phyloP scores from a whole-genome alignment of 2,888 invertebrate species.

The Drosophila kanekoi region DNA sequence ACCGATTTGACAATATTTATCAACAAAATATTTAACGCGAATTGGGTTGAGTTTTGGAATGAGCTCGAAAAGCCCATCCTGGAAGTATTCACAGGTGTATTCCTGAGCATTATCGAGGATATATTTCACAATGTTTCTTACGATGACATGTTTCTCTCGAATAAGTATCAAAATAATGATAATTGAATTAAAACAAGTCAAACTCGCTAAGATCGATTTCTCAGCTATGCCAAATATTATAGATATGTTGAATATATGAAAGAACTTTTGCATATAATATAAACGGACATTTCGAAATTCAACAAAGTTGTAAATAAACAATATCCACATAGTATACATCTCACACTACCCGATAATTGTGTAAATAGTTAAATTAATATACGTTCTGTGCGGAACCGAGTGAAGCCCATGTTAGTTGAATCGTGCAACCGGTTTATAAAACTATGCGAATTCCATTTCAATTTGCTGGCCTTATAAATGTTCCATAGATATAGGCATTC shows the following conservation, averaged over 20 bases:
- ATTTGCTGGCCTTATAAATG: conserved; percentile 32
- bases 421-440: conserved; percentile 48
- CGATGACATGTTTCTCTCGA: conserved; percentile 60
- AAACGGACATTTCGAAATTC: conserved; percentile 9
- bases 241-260: no score
- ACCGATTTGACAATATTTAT: conserved; percentile 52
- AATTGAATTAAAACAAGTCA: not conserved
- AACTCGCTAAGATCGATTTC: not conserved
- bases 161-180: not conserved
- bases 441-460: conserved; percentile 18
- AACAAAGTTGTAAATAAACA: not conserved
- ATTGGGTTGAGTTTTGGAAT: conserved; percentile 68
- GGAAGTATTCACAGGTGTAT: conserved; percentile 49
- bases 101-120: conserved; percentile 50
- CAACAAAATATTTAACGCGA: conserved; percentile 55
- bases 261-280: conserved; percentile 7
- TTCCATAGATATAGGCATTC: not conserved
- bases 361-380: not conserved
- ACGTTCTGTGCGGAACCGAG: conserved; percentile 2
- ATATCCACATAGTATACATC: not conserved
- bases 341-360: conserved; percentile 15
- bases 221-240: conserved; percentile 3
- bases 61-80: conserved; percentile 62
- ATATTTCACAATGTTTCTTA: conserved; percentile 58
- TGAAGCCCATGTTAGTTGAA: conserved; percentile 5